phyloP scores from a whole-genome alignment of 2,888 invertebrate species.

The Eledone cirrhosa region DNA sequence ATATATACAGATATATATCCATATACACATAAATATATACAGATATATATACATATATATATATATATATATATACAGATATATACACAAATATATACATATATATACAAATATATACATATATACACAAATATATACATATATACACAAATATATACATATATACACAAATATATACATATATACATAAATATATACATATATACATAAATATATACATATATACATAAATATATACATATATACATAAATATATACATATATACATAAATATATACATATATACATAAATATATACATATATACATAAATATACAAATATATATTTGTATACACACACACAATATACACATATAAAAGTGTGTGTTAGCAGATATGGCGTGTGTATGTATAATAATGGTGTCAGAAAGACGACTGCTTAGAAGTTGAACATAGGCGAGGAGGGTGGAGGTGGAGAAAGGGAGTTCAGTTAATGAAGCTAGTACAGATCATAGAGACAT shows the following conservation, averaged over 20 bases:
- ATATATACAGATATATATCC: not conserved
- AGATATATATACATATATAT: not conserved
- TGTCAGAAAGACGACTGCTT: too few species aligned
- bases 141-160: not conserved
- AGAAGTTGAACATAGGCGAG: too few species aligned
- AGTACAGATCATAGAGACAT: not conserved
- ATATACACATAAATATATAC: not conserved
- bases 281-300: too few species aligned
- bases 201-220: not conserved
- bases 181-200: constrained; percentile 5
- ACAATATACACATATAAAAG: too few species aligned
- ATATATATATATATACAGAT: not conserved
- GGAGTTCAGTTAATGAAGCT: not conserved
- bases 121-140: constrained; percentile 7
- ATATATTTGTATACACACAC: too few species aligned
- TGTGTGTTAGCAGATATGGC: too few species aligned
- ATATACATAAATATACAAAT: too few species aligned
- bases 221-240: not conserved
- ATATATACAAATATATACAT: not conserved
- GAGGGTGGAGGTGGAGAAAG: not conserved
- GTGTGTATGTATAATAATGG: too few species aligned
- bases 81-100: not conserved
- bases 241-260: too few species aligned
- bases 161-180: not conserved
- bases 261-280: too few species aligned